These are phyloP conservation scores for Diachasmimorpha longicaudata DNA, from an alignment of 1,140 invertebrate species.

Conservation along the genomic window DNA sequence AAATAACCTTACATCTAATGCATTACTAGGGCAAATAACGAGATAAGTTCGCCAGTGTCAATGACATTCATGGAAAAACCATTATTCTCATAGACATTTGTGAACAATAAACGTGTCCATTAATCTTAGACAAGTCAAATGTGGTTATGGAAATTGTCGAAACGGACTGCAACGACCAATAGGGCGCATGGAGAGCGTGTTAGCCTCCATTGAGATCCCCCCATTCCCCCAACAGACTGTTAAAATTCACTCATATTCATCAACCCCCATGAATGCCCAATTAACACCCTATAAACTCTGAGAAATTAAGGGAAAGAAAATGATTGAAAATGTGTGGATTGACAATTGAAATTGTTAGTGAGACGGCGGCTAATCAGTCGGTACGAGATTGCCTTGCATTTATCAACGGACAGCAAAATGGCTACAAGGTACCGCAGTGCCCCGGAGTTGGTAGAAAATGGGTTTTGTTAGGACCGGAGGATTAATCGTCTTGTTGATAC, in stretches of 20 bases:
- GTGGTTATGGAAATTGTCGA: constrained; percentile 8
- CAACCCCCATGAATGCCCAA: not conserved
- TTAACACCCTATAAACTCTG: not conserved
- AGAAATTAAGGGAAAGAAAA: not conserved
- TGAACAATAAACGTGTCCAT: not conserved
- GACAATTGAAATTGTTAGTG: constrained; percentile 32
- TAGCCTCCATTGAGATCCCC: not conserved
- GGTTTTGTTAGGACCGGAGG: constrained; percentile 17
- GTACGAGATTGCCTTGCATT: constrained; percentile 59
- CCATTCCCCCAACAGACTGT: not conserved
- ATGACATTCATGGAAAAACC: no score
- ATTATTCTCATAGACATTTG: no score
- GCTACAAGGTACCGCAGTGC: constrained; percentile 39
- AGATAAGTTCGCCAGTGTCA: no score
- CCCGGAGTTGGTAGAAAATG: not conserved
- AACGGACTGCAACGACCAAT: constrained; percentile 14
- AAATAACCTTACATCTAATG: no score
- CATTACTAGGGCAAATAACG: no score
- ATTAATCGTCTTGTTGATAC: not conserved
- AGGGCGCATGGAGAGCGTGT: constrained; percentile 19
- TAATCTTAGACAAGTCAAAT: not conserved
- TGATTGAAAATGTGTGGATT: not conserved
- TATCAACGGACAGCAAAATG: constrained; percentile 65
- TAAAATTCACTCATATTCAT: not conserved
- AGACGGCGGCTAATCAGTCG: constrained; percentile 52